Evolutionary conservation across 2,113 vertebrate species (phyloP), one percentile per base, ranked within the genome.

Genomic region (Protobothrops mucrosquamatus): DNA sequence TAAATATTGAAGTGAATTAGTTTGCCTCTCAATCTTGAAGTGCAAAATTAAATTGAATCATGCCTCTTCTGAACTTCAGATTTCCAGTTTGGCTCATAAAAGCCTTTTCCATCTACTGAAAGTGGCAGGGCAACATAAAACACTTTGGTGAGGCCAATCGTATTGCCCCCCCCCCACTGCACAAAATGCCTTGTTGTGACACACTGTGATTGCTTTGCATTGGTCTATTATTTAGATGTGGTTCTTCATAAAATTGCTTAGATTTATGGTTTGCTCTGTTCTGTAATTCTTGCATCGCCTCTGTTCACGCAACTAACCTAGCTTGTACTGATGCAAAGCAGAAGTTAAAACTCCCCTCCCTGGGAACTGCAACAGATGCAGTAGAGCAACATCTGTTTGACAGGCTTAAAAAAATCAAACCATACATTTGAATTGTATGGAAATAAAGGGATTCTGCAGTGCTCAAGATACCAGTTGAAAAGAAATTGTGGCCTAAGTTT

Each of bases 261-360:
- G n/a, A 54, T 46, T 3, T 69, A 88, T 29, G 39, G n/a, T 10
- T 51, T 43, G 5, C 54, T 85, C 39, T 26, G 18, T 88, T 34
- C 23, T 52, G 54, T 46, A 51, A 2, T 43, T 18, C 61, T 26
- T 20, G 29, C 34, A 3, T 15, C 3, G 6, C 52, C 0, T 34
- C 39, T 6, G 4, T 23, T 26, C 14, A 3, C 6, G n/a, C 23
- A 48, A 48, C 22, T 88, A 56, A 46, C 24, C 4, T 81, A 81
- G 34, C 34, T 43, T 22, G 24, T 23, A 51, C 24, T 92, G 89
- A 81, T 46, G 9, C 34, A 56, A 61, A 89, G 52, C 92, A 92
- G 61, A 92, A 57, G 92, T 89, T 92, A 54, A 69, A 81, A 92
- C 52, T 89, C 61, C 55, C 61, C 46, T 81, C 34, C 23, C 6